Conservation (phyloP, 2,888 invertebrate genomes). For the Mesopsocus fuscifrons region DNA sequence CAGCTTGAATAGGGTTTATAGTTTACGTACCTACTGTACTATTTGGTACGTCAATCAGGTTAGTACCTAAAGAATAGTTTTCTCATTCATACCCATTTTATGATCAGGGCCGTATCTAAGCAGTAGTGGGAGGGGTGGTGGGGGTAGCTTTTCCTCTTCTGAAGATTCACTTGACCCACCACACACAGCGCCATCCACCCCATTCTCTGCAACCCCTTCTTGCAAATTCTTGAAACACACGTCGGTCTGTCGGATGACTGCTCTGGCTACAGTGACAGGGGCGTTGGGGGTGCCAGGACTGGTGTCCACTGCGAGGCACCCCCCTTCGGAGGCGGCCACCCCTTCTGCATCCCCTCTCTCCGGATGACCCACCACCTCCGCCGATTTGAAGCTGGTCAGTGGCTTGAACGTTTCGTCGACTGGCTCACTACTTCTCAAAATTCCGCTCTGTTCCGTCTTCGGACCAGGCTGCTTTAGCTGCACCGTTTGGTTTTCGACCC, state of each 20-base stretch:
- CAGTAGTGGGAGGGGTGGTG: slow-evolving; percentile 59
- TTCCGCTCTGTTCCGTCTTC: neutral
- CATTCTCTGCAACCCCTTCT: slow-evolving; percentile 31
- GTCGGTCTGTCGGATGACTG: slow-evolving; percentile 3
- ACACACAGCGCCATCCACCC: slow-evolving; percentile 36
- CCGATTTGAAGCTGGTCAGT: slow-evolving; percentile 41
- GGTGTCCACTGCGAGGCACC: neutral
- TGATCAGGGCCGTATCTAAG: slow-evolving; percentile 16
- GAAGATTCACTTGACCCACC: slow-evolving; percentile 6
- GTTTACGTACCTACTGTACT: too few relatives aligned
- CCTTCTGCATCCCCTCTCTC: slow-evolving; percentile 22
- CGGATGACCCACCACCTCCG: slow-evolving; percentile 29
- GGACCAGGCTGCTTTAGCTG: slow-evolving; percentile 45
- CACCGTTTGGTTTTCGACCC: slow-evolving; percentile 80
- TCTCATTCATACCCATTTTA: slow-evolving; percentile 15
- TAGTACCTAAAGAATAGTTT: too few relatives aligned
- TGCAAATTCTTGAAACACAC: slow-evolving; percentile 18
- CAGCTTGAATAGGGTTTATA: too few relatives aligned
- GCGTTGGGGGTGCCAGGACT: neutral
- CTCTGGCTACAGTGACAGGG: neutral
- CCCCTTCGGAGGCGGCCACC: neutral
- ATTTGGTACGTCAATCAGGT: too few relatives aligned
- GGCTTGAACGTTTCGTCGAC: slow-evolving; percentile 28
- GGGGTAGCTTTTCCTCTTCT: slow-evolving; percentile 61
- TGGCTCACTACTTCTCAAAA: slow-evolving; percentile 18